Evolutionary conservation across 2,888 invertebrate species (phyloP), one percentile per base, ranked within the genome.

Genomic region (Chrysodeixis includens): DNA sequence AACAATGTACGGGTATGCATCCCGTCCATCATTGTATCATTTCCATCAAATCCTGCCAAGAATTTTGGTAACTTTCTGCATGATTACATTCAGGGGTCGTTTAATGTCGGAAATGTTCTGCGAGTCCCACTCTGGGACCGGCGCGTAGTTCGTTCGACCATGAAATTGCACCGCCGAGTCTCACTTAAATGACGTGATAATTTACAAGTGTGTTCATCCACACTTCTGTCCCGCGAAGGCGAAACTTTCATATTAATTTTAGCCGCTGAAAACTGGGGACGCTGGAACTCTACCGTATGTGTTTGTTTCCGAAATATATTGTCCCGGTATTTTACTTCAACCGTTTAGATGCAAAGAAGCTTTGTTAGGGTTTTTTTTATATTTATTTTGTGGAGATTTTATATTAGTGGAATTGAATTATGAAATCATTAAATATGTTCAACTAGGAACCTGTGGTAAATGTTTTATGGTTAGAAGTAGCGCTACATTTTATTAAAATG

Each of bases 131-230:
- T 67, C 55, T 75, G 78, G 73, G 76, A 77, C 72, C 56, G 64
- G 76, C 74, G 77, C 70, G 78, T 67, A 72, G 76, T 66, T 81
- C 83, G 74, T 75, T 85, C 85, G 83, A 75, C 86, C 89, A 82
- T 89, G 89, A 90, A 90, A 90, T 90, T 90, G 89, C 83, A 81
- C 83, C 84, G 79, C 82, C 82, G 83, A 82, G 83, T 81, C 83
- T 82, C 83, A 79, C 76, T 79, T 86, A 88, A 88, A 89, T 86
- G 89, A 86, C 87, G 86, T 86, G 89, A 89, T 89, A 89, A 89
- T 90, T 90, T 88, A 88, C 85, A 86, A 87, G 82, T 83, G 83
- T 83, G 82, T 82, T 86, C 85, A 81, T 86, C 82, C 81, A 83
- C 84, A 83, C 80, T 83, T 83, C 81, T 82, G 79, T 81, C 78